phyloP scores from a whole-genome alignment of 2,888 invertebrate species.

The Agrenia bidenticulata region DNA sequence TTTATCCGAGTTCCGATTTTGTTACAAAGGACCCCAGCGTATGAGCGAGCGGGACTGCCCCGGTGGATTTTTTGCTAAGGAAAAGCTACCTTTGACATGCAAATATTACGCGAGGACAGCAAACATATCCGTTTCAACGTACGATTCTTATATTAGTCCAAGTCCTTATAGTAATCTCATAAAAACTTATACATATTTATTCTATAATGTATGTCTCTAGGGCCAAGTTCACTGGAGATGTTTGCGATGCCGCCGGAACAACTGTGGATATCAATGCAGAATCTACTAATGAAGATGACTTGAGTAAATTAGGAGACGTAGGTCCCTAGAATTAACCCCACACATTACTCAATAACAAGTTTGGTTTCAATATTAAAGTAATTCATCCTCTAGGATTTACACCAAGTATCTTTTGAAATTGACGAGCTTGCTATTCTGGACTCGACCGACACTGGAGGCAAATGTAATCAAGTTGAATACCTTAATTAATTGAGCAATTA shows the following conservation, averaged over 20 bases:
- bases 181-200: slow-evolving; percentile 1
- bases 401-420: slow-evolving; percentile 7
- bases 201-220: no score
- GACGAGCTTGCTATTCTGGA: background rate
- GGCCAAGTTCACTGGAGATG: slow-evolving; percentile 12
- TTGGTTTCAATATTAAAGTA: no score
- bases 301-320: slow-evolving; percentile 3
- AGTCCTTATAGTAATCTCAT: no score
- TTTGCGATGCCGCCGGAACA: slow-evolving; percentile 7
- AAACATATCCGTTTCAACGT: slow-evolving; percentile 22
- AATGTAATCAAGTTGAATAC: slow-evolving; percentile 6
- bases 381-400: slow-evolving; percentile 2
- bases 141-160: background rate
- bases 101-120: slow-evolving; percentile 12
- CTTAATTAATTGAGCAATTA: no score
- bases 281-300: slow-evolving; percentile 9
- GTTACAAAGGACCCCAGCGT: slow-evolving; percentile 28
- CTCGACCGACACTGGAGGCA: background rate
- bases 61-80: slow-evolving; percentile 23
- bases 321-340: background rate
- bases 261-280: background rate
- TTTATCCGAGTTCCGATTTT: slow-evolving; percentile 26
- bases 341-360: no score
- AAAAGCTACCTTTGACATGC: slow-evolving; percentile 12
- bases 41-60: slow-evolving; percentile 17